Evolutionary conservation across 2,888 invertebrate species (phyloP), one percentile per base, ranked within the genome.

Genomic region (Spilarctia lutea): DNA sequence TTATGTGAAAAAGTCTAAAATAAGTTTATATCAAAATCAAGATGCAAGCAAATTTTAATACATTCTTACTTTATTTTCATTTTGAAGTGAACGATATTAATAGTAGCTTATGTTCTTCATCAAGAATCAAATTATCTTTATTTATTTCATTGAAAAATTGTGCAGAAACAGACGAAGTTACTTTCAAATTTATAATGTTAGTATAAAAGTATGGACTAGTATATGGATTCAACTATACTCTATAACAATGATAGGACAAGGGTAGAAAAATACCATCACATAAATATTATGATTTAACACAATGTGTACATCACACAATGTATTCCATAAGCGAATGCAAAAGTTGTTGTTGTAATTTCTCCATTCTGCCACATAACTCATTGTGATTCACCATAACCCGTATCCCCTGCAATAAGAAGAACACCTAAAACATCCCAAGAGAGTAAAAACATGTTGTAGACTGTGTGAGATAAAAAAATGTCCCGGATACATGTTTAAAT

Each of bases 401-500:
- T 82, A 76, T 79, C 78, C 80, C 81, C 72, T 72, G 75, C 85
- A 85, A 86, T 90, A 89, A 85, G 85, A 73, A 77, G 78, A 85
- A 84, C 85, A 82, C 81, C 85, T 90, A 85, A 89, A 88, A 88
- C 81, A 85, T 88, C 90, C 88, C 89, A 56, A 68, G 88, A 85
- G 91, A 84, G 77, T 77, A 76, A 77, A 73, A 85, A 65, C 76
- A 78, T 79, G 77, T 78, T 84, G 72, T 71, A 65, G 27, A 60
- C 65, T 42, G 74, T 39, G 69, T 48, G 69, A 75, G 74, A 76
- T 75, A 75, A 76, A 60, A n/a, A 83, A 75, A 71, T 68, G 3
- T 39, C 48, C 67, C 3, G 24, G 75, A 65, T 79, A 7, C 67
- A 30, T 35, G 27, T 7, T 45, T 67, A 20, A 30, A 20, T 45